Conservation (phyloP, 2,888 invertebrate genomes). For the Azorinus chamasolen region DNA sequence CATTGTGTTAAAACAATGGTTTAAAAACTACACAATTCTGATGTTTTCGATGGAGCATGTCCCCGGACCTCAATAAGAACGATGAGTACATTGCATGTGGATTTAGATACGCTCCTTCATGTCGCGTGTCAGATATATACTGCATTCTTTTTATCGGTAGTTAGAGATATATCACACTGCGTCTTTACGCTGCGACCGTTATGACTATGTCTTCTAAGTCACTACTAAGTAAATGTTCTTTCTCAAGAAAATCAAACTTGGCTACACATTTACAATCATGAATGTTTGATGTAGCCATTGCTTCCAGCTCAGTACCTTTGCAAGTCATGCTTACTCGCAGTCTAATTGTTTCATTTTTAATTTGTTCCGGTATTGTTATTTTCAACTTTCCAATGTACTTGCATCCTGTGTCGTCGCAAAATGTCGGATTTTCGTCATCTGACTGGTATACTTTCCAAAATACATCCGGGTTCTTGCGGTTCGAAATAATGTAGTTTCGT, state of each 20-base stretch:
- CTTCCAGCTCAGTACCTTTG: slow-evolving; percentile 58
- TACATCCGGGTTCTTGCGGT: slow-evolving; percentile 34
- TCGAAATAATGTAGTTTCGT: slow-evolving; percentile 29
- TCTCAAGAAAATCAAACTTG: slow-evolving; percentile 39
- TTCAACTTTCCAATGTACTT: slow-evolving; percentile 40
- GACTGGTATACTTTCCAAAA: slow-evolving; percentile 60
- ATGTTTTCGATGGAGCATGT: too few species aligned
- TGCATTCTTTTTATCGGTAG: too few species aligned
- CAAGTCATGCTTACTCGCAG: slow-evolving; percentile 51
- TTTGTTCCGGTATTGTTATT: slow-evolving; percentile 29
- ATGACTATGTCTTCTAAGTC: slow-evolving; percentile 10
- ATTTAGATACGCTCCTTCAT: too few species aligned
- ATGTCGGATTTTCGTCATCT: slow-evolving; percentile 28
- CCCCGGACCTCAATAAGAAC: too few species aligned
- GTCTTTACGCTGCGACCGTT: too few species aligned
- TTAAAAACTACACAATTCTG: too few species aligned
- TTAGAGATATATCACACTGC: too few species aligned
- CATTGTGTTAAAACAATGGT: too few species aligned
- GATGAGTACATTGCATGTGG: too few species aligned
- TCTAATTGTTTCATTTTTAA: slow-evolving; percentile 5
- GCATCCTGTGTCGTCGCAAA: slow-evolving; percentile 49
- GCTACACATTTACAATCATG: slow-evolving; percentile 15
- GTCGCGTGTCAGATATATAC: too few species aligned
- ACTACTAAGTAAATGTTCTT: slow-evolving; percentile 3
- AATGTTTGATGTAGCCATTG: slow-evolving; percentile 19